Evolutionary conservation across 2,797 vertebrate species (phyloP), one percentile per base, ranked within the genome.

Genomic region (Chaetodon trifasciatus): DNA sequence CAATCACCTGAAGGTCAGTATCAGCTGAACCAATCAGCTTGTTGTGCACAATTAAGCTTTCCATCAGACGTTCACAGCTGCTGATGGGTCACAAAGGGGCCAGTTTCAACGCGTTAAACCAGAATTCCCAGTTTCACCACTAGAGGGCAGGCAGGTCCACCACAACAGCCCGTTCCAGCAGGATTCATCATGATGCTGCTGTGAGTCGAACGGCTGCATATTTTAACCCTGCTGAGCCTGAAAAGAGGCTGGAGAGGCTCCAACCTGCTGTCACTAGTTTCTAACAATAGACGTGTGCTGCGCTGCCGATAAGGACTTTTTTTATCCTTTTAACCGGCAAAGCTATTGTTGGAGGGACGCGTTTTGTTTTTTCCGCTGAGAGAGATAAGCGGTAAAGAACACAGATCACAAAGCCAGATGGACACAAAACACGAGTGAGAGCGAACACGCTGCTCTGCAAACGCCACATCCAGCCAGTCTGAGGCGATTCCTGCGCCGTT

Each of bases 241-340:
- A 65, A 19, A 16, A 23, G 35, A 72, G 44, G 5, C 50, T 4
- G 82, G 89, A 82, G 66, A 8, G 13, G 16, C 56, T 83, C 81
- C 83, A 88, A 66, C 58, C 62, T 68, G 63, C 53, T 82, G 79
- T 84, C 82, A 74, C 40, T 23, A 13, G 23, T 68, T 17, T 57
- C 82, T 78, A 88, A 93, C 85, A 90, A 90, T 78, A 85, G 85
- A 68, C 11, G 7, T 19, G n/a, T 56, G 47, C 77, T 80, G 67
- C 3, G 3, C 70, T 79, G 67, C 46, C 10, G 17, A 86, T 70
- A 46, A 81, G 53, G 28, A 42, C n/a, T 19, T n/a, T 23, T 23
- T 73, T n/a, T 21, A 55, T 60, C 10, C 46, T 32, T 68, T 65
- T 50, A 70, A 70, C 64, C 6, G 10, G 56, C 40, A 81, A 61